Evolutionary conservation across 2,797 vertebrate species (phyloP), one percentile per base, ranked within the genome.

Genomic region (Margarornis squamiger): DNA sequence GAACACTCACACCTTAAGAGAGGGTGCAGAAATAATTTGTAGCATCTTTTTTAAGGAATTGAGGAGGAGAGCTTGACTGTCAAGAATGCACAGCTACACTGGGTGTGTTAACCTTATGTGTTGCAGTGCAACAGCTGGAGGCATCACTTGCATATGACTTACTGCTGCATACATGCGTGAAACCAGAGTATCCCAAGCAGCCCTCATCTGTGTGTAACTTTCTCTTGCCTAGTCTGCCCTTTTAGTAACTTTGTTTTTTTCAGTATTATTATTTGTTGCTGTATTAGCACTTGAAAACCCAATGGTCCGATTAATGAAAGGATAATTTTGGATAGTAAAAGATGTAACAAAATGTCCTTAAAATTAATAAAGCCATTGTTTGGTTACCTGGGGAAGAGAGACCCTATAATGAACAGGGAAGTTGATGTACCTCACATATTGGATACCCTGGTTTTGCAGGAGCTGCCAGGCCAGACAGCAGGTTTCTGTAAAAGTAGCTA

Each of bases 401-500:
- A 24, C 1, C 2, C 17, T 54, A 0, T 34, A 4, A 9, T 67
- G 73, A 70, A n/a, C 3, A 1, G 10, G 9, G 12, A 61, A 29
- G 8, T 14, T 29, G 12, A 2, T 48, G 18, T 58, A 65, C 26
- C 7, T 57, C 15, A 3, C 1, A 0, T 48, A 2, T 7, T 74
- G 41, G 16, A 21, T 36, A 17, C 29, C 21, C 1, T 4, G 30
- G 10, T 51, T 43, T 45, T 18, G 4, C 55, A 58, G 51, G 36
- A 66, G 26, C 34, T 58, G 20, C 52, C n/a, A 29, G 38, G 19
- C 32, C 32, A 27, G 24, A 41, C 45, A 59, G 32, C 14, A 45
- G 52, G 0, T 67, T 55, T 8, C 20, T 81, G 1, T 61, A 58
- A 76, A 82, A 66, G 38, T 38, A 38, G 51, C 12, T 19, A 30